Percentiles rank a stretch among this genome's conserved stretches.
Evolutionary conservation across 2,113 vertebrate species (phyloP).

Genomic region (Pogona vitticeps): DNA sequence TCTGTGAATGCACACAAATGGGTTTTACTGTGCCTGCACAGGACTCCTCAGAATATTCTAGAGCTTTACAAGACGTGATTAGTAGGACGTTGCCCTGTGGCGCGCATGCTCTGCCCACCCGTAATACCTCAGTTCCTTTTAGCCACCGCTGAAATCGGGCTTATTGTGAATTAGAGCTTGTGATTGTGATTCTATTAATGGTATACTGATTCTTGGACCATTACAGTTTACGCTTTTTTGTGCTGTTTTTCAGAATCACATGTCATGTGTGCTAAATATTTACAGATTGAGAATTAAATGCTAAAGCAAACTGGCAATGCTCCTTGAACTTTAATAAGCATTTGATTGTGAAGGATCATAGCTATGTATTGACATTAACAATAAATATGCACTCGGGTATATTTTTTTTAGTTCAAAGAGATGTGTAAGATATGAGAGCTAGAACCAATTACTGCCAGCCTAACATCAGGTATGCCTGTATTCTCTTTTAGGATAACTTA

Average conservation of each 20-base stretch:
- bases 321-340: not conserved
- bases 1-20: too few species aligned
- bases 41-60: too few species aligned
- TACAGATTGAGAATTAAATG: not conserved
- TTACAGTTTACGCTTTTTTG: too few species aligned
- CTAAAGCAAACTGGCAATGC: not conserved
- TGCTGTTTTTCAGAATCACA: not conserved
- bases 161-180: too few species aligned
- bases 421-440: not conserved
- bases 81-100: too few species aligned
- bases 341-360: conserved; percentile 1
- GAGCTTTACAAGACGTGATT: too few species aligned
- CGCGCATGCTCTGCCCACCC: too few species aligned
- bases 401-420: conserved; percentile 5
- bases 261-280: conserved; percentile 4
- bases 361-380: not conserved
- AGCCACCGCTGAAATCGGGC: too few species aligned
- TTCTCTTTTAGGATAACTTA: not conserved
- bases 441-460: not conserved
- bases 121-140: too few species aligned
- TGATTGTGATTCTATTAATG: too few species aligned
- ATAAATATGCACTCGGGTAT: not conserved
- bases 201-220: too few species aligned
- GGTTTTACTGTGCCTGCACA: too few species aligned
- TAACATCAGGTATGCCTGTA: not conserved